Base-by-base conservation (phyloP, 1,140 invertebrate species). In the Trachymyrmex septentrionalis region DNA sequence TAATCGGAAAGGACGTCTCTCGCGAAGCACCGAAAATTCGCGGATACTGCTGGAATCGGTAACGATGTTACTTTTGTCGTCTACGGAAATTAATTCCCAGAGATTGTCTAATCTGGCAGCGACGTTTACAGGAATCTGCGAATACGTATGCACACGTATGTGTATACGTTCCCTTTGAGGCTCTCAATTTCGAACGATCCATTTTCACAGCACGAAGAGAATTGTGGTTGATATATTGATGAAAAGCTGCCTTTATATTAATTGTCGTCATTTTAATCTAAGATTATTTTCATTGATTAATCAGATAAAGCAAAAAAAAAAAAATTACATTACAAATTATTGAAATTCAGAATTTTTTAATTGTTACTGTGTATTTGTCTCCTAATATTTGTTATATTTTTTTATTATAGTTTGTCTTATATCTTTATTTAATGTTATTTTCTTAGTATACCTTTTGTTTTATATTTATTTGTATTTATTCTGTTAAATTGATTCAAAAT, bases 21-120 rank as follows among this genome's bases (percentile, higher is more conserved):
- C 30, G 67, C 59, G 80, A 87, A 87, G 86, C 86, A 87, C 86
- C 78, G 78, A 38, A 87, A 84, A 64, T 86, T 84, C 85, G 24
- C 50, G 69, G 78, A 86, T 86, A 82, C 55, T 9, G 57, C 27
- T 10, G 27, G 77, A 48, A 73, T 63, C 53, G 44, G 64, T 64
- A 72, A 64, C 34, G 66, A 84, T 57, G 38, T n/a, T 82, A 86
- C 78, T 86, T 82, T 84, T 34, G 59, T 64, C 57, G 21, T 53
- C 66, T 64, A 64, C 53, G 82, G 61, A 85, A 84, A 86, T 86
- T 86, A 73, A 86, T 86, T 84, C 59, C 16, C 67, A 44, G 55
- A 53, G n/a, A 86, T 86, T 24, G 57, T 53, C 57, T 86, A 73
- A 86, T 84, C 78, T 75, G 81, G 67, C 71, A 55, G 48, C 61